Evolutionary conservation across 2,888 invertebrate genomes (phyloP).

Genomic region (Polyommatus iphigenia): DNA sequence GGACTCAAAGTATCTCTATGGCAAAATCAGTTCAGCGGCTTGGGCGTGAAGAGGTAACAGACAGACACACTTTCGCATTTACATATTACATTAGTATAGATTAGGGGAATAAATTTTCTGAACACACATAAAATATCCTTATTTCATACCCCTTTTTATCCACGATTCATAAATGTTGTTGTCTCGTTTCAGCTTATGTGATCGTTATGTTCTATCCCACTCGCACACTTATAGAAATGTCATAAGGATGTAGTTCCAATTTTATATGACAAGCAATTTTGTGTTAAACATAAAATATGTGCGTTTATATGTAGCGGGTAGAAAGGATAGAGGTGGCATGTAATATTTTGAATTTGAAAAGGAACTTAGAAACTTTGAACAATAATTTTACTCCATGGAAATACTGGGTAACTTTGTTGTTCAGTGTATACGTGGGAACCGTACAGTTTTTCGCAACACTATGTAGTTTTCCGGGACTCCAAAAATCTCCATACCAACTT

Average conservation of each 20-base stretch:
- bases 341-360: neutral
- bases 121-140: neutral
- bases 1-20: no score
- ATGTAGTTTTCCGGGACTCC: no score
- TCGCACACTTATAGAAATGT: conserved; percentile 3
- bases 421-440: no score
- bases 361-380: neutral
- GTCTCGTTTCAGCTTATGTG: neutral
- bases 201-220: neutral
- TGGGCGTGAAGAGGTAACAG: no score
- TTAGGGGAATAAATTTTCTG: neutral
- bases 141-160: neutral
- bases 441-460: no score
- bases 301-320: neutral
- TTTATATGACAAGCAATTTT: conserved; percentile 21
- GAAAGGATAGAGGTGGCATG: neutral
- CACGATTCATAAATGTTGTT: neutral
- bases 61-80: no score
- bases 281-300: conserved; percentile 12
- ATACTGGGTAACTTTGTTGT: no score
- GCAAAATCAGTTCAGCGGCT: no score
- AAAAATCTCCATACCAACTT: no score
- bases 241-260: conserved; percentile 1
- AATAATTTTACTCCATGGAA: no score
- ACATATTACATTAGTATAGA: no score